Base-by-base conservation (phyloP, 2,888 invertebrate species). In the Poecilobothrus nobilitatus region DNA sequence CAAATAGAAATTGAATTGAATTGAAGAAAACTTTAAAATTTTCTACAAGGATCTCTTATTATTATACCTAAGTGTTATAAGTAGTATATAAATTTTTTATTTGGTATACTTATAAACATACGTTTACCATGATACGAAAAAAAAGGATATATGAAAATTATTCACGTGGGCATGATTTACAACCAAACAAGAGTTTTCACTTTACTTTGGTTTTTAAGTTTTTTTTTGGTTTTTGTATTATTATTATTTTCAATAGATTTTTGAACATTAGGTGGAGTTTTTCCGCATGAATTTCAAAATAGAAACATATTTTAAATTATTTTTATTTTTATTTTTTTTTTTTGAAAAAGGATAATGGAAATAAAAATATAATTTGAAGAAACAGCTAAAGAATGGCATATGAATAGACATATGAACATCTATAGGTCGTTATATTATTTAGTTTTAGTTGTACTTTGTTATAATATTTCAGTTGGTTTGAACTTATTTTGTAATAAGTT, bases 81-180 rank as follows among this genome's bases (percentile, higher is more conserved):
- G 41, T 41, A 41, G 15, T 12, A 27, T 27, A 27, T 27, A 2
- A 27, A 27, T 27, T 27, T 27, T 27, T 27, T 27, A 4, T 27
- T 27, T 27, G 2, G 5, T 27, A 27, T 5, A 27, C 27, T 27
- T 27, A 27, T 27, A 27, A 27, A 27, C 27, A 27, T 27, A 27
- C 2, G 27, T 27, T 27, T 27, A 2, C n/a, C n/a, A 34, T 34
- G 34, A 34, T 8, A 37, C 7, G 7, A 12, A 37, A 5, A 15
- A 27, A 27, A 63, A 67, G 67, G 63, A 62, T 61, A 66, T 21
- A 64, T 63, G 63, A 65, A 70, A 70, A 72, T 72, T 72, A 72
- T 71, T 71, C 71, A 72, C 71, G 68, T 67, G 70, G 70, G 68
- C 67, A 72, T 72, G 72, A 72, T 72, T 72, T 72, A 72, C 68